Base-by-base conservation (phyloP, 2,888 invertebrate genomes). In the Drosophila mettleri region DNA sequence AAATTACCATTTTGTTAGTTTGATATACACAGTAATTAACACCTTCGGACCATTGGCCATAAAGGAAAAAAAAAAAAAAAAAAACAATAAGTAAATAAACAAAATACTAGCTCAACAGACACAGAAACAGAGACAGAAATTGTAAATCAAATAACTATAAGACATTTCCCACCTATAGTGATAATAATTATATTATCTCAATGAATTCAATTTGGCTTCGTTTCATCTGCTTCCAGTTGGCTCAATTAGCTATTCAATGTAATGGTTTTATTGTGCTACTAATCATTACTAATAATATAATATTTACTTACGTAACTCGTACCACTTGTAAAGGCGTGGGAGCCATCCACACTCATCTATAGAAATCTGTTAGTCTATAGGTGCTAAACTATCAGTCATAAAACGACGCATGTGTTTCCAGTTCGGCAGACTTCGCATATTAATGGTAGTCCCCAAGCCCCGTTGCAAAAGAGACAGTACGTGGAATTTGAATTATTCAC, bases 1-100 rank as follows among this genome's bases (percentile, higher is more conserved):
- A 69, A 78, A 89, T 89, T 88, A 90, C 81, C 90, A 90, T 86
- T 86, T 89, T 90, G 86, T 81, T 78, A 69, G 52, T 54, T 57
- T 61, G 61, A 39, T 51, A 14, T 51, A 9, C 69, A 73, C 85
- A 71, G 79, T 81, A 89, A 88, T 90, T 90, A 90, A 88, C 90
- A 88, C 85, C 68, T 85, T 89, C 27, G 72, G 67, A 64, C 69
- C 72, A 76, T 54, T 78, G 85, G 62, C 24, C 75, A 72, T 78
- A 78, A 83, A 78, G 49, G 24, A 58, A 64, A 49, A 43, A 22
- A 45, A 52, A 63, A 57, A 41, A 45, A 59, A 75, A 45, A 24
- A 54, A 48, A 41, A 60, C 54, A 43, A n/a, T n/a, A n/a, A n/a
- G n/a, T n/a, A n/a, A n/a, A n/a, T n/a, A n/a, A n/a, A n/a, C n/a